Conservation (phyloP, 2,797 vertebrate species). For the Channallabes apus region DNA sequence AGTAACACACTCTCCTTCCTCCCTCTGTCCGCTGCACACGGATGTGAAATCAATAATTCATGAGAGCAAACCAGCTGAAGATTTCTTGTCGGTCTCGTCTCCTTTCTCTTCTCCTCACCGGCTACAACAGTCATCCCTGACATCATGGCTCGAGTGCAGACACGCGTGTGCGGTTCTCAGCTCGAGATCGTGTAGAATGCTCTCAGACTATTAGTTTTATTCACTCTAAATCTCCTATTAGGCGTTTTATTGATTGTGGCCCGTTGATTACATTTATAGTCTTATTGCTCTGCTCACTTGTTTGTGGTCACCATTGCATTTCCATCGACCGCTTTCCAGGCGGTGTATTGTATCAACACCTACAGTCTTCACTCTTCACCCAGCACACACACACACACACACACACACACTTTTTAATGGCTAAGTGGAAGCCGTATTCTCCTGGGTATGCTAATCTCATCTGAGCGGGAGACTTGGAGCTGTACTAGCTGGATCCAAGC, state of each 20-base stretch:
- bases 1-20: not conserved
- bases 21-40: not conserved
- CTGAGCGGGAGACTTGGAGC: not conserved
- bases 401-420: not conserved
- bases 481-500: not conserved
- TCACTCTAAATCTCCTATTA: conserved; percentile 18
- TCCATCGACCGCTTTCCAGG: not conserved
- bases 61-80: conserved; percentile 3
- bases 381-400: not conserved
- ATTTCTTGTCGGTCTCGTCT: not conserved
- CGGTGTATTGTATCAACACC: conserved; percentile 13
- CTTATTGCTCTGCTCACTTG: not conserved
- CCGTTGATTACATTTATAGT: conserved; percentile 18
- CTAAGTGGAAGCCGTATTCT: not conserved
- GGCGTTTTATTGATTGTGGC: not conserved
- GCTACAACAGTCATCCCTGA: not conserved
- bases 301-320: conserved; percentile 13
- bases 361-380: not conserved
- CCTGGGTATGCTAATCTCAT: not conserved
- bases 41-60: conserved; percentile 15
- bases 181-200: not conserved
- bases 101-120: not conserved
- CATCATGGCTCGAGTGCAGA: not conserved
- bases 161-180: not conserved
- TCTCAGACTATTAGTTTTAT: not conserved